Evolutionary conservation across 1,140 invertebrate genomes (phyloP), one percentile per base, ranked within the genome.

Genomic region (Zaprionus taronus): DNA sequence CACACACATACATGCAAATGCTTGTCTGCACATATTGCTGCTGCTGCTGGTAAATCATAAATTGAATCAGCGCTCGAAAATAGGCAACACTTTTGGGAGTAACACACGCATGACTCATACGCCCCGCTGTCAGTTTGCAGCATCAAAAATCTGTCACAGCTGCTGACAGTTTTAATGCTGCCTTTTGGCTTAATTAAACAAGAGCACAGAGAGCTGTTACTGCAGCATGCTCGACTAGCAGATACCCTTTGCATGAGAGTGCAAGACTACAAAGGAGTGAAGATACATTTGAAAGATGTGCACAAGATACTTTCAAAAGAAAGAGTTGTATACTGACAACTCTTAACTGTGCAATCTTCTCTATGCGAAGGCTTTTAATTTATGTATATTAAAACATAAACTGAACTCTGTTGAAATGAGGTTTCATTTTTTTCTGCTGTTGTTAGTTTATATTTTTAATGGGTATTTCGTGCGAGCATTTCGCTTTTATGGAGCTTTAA

Each of bases 181-280:
- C 5, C 55, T 64, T 74, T 72, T 81, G 78, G 77, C 78, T 85
- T 84, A 85, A 84, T 85, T 84, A 85, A 84, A 83, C 66, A 80
- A 61, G 67, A 71, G 20, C 11, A 14, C 28, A 14, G 7, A 17
- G 7, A 9, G 14, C 15, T 6, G 17, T 0, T 2, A n/a, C 17
- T 11, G 31, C 17, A 51, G 15, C 1, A 2, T 66, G 51, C n/a
- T 41, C 62, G 31, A 55, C 31, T n/a, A 24, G 31, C 62, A 65
- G 49, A 38, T 22, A 26, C 62, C 3, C n/a, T 7, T 2, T 20
- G 20, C 0, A 31, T 31, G 28, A 31, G 28, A 28, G 7, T 7
- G 7, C 28, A 31, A 34, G 31, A 34, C 2, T 11, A 9, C 9
- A 11, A 11, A 11, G 11, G 3, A 34, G 31, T 11, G 2, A 11